Base-by-base conservation (phyloP, 2,797 vertebrate species). In the Holocentrus rufus region DNA sequence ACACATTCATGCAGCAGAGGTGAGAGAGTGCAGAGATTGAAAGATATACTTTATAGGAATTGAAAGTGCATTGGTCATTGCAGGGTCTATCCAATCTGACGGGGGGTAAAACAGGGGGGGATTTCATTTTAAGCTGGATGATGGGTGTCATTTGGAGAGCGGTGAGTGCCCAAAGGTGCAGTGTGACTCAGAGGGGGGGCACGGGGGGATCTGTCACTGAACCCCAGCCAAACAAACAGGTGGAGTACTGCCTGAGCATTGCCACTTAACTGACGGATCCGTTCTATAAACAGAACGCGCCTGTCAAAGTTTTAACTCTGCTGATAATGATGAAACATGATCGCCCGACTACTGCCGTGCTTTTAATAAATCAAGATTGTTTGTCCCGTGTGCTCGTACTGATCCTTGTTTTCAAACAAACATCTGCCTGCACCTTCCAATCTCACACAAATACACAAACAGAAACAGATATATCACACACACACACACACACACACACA, bases 181-280 rank as follows among this genome's bases (percentile, higher is more conserved):
- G 70, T 15, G 50, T 57, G 39, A 64, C 34, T 59, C 25, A 22
- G n/a, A 65, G 52, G 63, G 34, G 25, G 5, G 56, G 34, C 27
- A 2, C 0, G 36, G 55, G 49, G 50, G n/a, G 58, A 72, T 62
- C 56, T 66, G 54, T 80, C 30, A 72, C 22, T 67, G 66, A 77
- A 68, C 34, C 59, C 65, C 18, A 57, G 46, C 31, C 23, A 30
- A 31, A 31, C 30, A 31, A 31, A 31, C 30, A 31, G 30, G 30
- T 31, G 30, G 3, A 31, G 30, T 31, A 7, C 30, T 31, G 30
- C 7, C 30, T 31, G 30, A 3, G 30, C 30, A 31, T 31, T n/a
- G n/a, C n/a, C n/a, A n/a, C n/a, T n/a, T n/a, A n/a, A n/a, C n/a
- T n/a, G n/a, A n/a, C n/a, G n/a, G n/a, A n/a, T n/a, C n/a, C n/a